phyloP scores from a whole-genome alignment of 2,113 vertebrate species.

The Labrus mixtus region DNA sequence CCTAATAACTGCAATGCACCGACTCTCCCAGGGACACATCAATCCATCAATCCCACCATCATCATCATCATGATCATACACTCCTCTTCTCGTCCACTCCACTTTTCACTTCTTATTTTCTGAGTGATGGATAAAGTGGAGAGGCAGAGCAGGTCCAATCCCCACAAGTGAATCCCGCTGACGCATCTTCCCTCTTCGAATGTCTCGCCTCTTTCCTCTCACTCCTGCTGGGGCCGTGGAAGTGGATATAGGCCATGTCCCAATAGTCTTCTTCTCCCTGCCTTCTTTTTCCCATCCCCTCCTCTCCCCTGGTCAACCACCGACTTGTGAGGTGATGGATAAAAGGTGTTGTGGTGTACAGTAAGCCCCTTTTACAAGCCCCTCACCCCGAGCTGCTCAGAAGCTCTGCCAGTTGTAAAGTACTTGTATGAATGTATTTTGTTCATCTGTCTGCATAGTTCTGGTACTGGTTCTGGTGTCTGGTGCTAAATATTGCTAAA shows the following conservation, averaged over 20 bases:
- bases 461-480: too few relatives aligned
- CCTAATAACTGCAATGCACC: constrained; percentile 44
- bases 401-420: background rate
- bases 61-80: constrained; percentile 19
- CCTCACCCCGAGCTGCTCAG: constrained; percentile 28
- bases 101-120: constrained; percentile 78
- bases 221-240: constrained; percentile 51
- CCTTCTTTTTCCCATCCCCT: background rate
- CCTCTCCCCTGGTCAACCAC: constrained; percentile 28
- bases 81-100: constrained; percentile 58
- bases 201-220: constrained; percentile 50
- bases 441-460: background rate
- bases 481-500: too few relatives aligned
- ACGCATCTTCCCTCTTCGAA: constrained; percentile 57
- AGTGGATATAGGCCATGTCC: constrained; percentile 71
- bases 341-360: constrained; percentile 53
- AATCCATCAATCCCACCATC: constrained; percentile 72
- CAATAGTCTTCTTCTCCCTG: constrained; percentile 33
- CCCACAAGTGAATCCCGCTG: constrained; percentile 72
- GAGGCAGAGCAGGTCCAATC: constrained; percentile 62
- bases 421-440: background rate
- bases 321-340: constrained; percentile 52
- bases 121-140: constrained; percentile 73
- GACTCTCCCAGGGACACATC: constrained; percentile 60
- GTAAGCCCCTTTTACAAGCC: constrained; percentile 45